Conservation (phyloP, 2,888 invertebrate genomes). For the Gortyna flavago region DNA sequence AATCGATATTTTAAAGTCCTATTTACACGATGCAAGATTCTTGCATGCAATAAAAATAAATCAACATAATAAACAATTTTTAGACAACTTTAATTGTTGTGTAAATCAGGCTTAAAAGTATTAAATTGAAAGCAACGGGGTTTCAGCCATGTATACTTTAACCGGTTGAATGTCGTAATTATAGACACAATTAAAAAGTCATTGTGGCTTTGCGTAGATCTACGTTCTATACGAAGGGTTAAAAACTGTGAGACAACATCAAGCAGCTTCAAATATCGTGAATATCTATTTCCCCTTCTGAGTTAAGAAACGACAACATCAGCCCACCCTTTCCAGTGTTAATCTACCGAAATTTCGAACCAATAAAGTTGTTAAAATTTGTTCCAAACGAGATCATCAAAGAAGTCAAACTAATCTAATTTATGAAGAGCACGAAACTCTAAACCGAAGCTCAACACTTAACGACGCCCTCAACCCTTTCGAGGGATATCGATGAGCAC, state of each 20-base stretch:
- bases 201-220: no score
- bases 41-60: not conserved
- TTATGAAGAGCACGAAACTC: conserved; percentile 43
- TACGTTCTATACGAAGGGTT: no score
- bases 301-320: conserved; percentile 7
- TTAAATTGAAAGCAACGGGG: no score
- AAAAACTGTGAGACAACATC: not conserved
- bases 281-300: not conserved
- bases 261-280: not conserved
- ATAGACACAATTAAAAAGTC: no score
- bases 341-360: conserved; percentile 35
- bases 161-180: no score
- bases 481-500: conserved; percentile 29
- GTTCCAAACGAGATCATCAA: conserved; percentile 46
- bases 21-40: not conserved
- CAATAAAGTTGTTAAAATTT: conserved; percentile 55
- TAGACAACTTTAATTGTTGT: not conserved
- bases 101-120: not conserved
- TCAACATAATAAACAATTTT: not conserved
- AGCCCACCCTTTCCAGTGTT: conserved; percentile 17
- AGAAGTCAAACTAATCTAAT: conserved; percentile 55
- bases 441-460: conserved; percentile 24
- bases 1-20: not conserved
- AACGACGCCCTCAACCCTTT: conserved; percentile 47
- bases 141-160: not conserved